Percentiles rank a stretch among this genome's conserved stretches.
phyloP scores from a whole-genome alignment of 2,888 invertebrate species.

The Drosophila emarginata region DNA sequence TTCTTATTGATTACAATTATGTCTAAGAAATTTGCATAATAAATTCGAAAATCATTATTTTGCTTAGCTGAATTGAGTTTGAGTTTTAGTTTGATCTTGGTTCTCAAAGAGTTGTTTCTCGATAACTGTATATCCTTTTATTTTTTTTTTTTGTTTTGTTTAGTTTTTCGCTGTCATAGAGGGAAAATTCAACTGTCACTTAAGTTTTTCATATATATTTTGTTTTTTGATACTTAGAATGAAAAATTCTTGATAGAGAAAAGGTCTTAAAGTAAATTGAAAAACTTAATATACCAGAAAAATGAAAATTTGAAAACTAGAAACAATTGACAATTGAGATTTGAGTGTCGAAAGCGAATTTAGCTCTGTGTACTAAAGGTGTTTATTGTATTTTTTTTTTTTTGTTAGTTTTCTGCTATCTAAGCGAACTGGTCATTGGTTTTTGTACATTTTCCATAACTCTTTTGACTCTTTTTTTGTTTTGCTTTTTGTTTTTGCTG shows the following conservation, averaged over 20 bases:
- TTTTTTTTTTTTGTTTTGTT: neutral
- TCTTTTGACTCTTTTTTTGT: slow-evolving; percentile 12
- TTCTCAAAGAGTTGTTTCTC: slow-evolving; percentile 67
- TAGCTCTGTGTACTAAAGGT: slow-evolving; percentile 22
- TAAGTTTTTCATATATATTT: slow-evolving; percentile 46
- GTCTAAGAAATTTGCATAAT: slow-evolving; percentile 21
- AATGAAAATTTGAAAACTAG: neutral
- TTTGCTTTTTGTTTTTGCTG: neutral
- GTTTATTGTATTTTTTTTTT: slow-evolving; percentile 4
- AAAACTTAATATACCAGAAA: neutral
- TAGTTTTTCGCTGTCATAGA: slow-evolving; percentile 34
- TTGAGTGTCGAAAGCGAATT: slow-evolving; percentile 33
- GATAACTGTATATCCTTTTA: slow-evolving; percentile 39
- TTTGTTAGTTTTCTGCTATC: slow-evolving; percentile 46
- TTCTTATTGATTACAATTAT: neutral
- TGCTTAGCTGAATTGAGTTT: slow-evolving; percentile 8
- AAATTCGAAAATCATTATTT: slow-evolving; percentile 11
- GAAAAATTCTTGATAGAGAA: neutral
- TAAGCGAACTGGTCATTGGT: slow-evolving; percentile 50
- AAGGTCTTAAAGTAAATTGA: neutral
- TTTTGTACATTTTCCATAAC: slow-evolving; percentile 60
- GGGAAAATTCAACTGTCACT: slow-evolving; percentile 59
- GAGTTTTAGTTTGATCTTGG: slow-evolving; percentile 63
- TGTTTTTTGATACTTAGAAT: slow-evolving; percentile 31
- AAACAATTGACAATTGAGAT: slow-evolving; percentile 25